These are phyloP conservation scores for Antigone vipio DNA, from an alignment of 2,113 vertebrate genomes.

Conservation along the genomic window DNA sequence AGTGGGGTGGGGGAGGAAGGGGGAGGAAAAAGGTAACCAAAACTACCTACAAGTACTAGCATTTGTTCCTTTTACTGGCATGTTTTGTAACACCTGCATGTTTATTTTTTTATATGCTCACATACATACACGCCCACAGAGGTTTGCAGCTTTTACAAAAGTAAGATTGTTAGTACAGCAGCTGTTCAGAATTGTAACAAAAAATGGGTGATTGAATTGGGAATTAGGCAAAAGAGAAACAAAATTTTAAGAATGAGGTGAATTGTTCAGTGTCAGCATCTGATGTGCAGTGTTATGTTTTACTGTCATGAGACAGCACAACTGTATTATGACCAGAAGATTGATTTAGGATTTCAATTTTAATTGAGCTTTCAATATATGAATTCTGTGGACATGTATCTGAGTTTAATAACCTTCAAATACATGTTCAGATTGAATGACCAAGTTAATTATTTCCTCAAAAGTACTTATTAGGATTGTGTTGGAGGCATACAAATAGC, in stretches of 20 bases:
- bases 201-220: neutral
- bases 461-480: slow-evolving; percentile 59
- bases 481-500: slow-evolving; percentile 56
- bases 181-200: neutral
- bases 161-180: neutral
- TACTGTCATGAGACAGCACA: slow-evolving; percentile 22
- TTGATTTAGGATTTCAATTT: slow-evolving; percentile 65
- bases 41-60: no score
- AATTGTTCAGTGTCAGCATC: neutral
- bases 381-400: slow-evolving; percentile 62
- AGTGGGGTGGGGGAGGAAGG: no score
- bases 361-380: slow-evolving; percentile 64
- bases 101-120: neutral
- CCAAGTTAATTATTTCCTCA: slow-evolving; percentile 69
- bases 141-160: neutral
- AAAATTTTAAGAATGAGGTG: neutral
- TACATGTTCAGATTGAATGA: slow-evolving; percentile 66
- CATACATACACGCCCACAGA: neutral
- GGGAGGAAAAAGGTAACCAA: no score
- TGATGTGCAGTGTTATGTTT: neutral
- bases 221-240: neutral
- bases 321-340: slow-evolving; percentile 39
- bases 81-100: neutral
- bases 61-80: neutral
- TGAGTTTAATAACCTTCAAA: slow-evolving; percentile 69